Conservation (phyloP, 2,888 invertebrate species). For the Drosophila tanythrix region DNA sequence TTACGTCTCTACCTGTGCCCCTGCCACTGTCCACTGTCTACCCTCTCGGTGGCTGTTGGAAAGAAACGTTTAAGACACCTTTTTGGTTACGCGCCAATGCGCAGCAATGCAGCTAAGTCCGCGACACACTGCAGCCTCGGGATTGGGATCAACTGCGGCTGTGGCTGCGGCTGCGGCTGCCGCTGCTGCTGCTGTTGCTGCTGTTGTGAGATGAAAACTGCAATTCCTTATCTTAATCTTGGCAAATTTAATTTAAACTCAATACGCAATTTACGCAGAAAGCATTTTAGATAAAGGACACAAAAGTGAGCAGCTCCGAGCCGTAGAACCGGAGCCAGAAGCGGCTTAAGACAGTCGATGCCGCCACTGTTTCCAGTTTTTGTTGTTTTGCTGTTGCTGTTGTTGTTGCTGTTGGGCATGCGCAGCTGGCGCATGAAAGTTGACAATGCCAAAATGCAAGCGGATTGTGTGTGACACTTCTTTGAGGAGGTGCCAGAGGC, state of each 20-base stretch:
- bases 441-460: conserved; percentile 81
- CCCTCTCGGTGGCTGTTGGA: conserved; percentile 16
- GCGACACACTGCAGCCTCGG: conserved; percentile 32
- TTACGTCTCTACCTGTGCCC: conserved; percentile 1
- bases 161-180: conserved; percentile 4
- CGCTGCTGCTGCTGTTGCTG: conserved; percentile 21
- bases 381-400: conserved; percentile 11
- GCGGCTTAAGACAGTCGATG: conserved; percentile 68
- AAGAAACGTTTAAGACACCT: conserved; percentile 77
- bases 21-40: background rate
- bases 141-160: conserved; percentile 4
- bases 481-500: conserved; percentile 56
- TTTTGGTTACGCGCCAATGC: conserved; percentile 70
- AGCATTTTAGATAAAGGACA: conserved; percentile 80
- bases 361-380: conserved; percentile 54
- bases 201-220: conserved; percentile 51
- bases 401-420: conserved; percentile 60
- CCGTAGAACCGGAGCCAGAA: conserved; percentile 43
- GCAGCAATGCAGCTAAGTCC: conserved; percentile 52
- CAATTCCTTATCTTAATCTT: conserved; percentile 80
- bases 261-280: conserved; percentile 82
- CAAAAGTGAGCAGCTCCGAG: conserved; percentile 56
- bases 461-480: conserved; percentile 77
- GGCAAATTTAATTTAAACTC: conserved; percentile 81
- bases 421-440: conserved; percentile 75